Evolutionary conservation across 2,888 invertebrate genomes (phyloP).

Genomic region (Epirrhoe tristata): DNA sequence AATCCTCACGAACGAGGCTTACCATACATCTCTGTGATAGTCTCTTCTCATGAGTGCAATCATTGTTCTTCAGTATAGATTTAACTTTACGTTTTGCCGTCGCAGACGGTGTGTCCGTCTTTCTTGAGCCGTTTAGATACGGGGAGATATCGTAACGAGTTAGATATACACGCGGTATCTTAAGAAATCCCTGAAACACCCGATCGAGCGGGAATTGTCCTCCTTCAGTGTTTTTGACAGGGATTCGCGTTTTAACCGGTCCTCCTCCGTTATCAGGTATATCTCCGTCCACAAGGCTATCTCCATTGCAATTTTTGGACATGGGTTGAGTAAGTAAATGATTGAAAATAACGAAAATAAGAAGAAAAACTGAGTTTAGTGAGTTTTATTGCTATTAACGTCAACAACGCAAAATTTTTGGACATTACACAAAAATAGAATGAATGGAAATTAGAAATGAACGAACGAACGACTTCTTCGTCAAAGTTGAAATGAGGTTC

Average conservation of each 20-base stretch:
- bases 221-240: slow-evolving; percentile 35
- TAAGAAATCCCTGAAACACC: slow-evolving; percentile 62
- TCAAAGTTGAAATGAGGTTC: neutral
- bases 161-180: slow-evolving; percentile 59
- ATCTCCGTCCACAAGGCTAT: slow-evolving; percentile 39
- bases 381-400: slow-evolving; percentile 51
- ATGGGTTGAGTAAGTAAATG: slow-evolving; percentile 53
- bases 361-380: slow-evolving; percentile 55
- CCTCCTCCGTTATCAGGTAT: slow-evolving; percentile 36
- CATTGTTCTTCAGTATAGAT: slow-evolving; percentile 13
- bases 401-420: slow-evolving; percentile 58
- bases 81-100: slow-evolving; percentile 9
- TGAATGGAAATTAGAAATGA: slow-evolving; percentile 9
- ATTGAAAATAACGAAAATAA: slow-evolving; percentile 60
- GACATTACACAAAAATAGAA: slow-evolving; percentile 11
- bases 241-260: slow-evolving; percentile 34
- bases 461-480: neutral
- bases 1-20: slow-evolving; percentile 55
- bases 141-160: slow-evolving; percentile 62
- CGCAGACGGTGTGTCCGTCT: neutral
- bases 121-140: slow-evolving; percentile 47
- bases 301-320: slow-evolving; percentile 62
- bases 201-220: slow-evolving; percentile 53
- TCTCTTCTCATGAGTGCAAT: slow-evolving; percentile 35
- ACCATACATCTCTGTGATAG: slow-evolving; percentile 58